Conservation (phyloP, 2,797 vertebrate genomes). For the Acrossocheilus fasciatus region DNA sequence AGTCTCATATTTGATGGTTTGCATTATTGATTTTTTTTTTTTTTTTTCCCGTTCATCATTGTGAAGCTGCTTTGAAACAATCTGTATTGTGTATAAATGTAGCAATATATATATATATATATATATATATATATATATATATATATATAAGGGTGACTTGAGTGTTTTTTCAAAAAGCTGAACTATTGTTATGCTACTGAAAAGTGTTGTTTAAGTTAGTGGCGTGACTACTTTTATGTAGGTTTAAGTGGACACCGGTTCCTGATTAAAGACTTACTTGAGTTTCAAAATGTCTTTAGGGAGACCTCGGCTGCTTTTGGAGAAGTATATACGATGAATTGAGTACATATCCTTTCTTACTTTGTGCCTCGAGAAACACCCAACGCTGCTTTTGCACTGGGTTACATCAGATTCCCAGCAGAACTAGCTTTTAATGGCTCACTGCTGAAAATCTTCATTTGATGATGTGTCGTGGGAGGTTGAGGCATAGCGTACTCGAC, state of each 20-base stretch:
- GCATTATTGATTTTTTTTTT: neutral
- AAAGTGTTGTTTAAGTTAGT: neutral
- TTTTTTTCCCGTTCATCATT: neutral
- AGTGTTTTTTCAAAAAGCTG: neutral
- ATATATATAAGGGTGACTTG: neutral
- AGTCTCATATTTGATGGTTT: neutral
- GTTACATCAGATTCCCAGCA: constrained; percentile 53
- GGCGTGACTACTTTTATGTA: neutral
- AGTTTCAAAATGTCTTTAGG: neutral
- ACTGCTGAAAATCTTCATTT: constrained; percentile 29
- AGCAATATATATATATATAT: neutral
- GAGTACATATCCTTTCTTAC: constrained; percentile 67
- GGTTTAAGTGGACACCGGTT: constrained; percentile 9
- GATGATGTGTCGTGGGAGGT: constrained; percentile 31
- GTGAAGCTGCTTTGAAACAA: neutral
- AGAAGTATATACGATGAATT: constrained; percentile 71
- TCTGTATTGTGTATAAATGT: neutral
- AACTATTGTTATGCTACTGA: neutral
- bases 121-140: neutral
- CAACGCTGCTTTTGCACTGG: constrained; percentile 42
- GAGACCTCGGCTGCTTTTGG: constrained; percentile 59
- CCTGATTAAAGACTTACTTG: constrained; percentile 9
- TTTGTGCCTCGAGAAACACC: constrained; percentile 29
- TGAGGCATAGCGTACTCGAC: constrained; percentile 8
- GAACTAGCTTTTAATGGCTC: constrained; percentile 30